Conservation (phyloP, 2,113 vertebrate genomes). For the Micronycteris hirsuta region DNA sequence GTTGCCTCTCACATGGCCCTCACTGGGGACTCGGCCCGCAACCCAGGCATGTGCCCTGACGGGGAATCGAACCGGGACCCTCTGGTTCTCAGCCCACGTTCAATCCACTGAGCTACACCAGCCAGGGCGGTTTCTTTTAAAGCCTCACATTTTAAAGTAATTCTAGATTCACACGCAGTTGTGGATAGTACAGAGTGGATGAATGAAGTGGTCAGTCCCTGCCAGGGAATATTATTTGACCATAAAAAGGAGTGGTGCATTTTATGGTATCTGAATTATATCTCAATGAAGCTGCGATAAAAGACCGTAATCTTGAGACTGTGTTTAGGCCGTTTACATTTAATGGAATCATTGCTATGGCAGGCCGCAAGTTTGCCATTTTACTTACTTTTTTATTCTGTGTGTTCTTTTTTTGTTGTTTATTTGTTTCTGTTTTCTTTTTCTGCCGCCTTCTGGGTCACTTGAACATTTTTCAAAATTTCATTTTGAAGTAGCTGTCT, state of each 20-base stretch:
- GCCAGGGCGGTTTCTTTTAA: no score
- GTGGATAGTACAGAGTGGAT: no score
- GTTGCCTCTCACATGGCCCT: no score
- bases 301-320: background rate
- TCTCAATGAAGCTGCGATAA: background rate
- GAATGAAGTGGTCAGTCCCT: fast-evolving
- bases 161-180: no score
- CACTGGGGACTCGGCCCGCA: no score
- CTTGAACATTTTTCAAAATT: background rate
- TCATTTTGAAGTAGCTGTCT: background rate
- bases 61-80: no score
- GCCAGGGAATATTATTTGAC: background rate
- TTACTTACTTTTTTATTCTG: background rate
- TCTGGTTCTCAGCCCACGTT: no score
- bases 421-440: no score
- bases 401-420: background rate
- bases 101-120: no score
- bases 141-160: background rate
- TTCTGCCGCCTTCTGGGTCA: no score
- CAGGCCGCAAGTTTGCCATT: background rate
- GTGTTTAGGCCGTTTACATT: background rate
- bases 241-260: fast-evolving
- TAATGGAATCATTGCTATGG: background rate
- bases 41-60: no score
- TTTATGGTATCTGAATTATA: no score